Conservation (phyloP, 2,797 vertebrate species). For the Gadopsis bispinosus region DNA sequence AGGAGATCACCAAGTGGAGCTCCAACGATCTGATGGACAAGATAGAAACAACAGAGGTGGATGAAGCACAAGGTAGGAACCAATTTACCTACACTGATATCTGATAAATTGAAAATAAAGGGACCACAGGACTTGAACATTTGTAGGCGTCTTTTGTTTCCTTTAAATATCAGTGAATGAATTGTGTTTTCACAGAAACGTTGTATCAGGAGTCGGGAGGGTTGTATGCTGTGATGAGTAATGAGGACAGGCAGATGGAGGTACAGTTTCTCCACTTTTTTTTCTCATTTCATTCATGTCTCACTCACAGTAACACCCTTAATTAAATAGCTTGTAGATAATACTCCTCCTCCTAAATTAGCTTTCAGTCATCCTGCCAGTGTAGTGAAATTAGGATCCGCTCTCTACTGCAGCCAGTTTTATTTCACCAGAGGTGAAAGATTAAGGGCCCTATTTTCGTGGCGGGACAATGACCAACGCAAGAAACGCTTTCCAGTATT, state of each 20-base stretch:
- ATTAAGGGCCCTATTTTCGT: neutral
- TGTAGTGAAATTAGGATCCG: conserved; percentile 19
- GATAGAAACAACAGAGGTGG: conserved; percentile 90
- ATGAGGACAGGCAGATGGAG: conserved; percentile 90
- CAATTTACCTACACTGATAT: neutral
- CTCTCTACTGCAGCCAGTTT: neutral
- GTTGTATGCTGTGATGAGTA: conserved; percentile 85
- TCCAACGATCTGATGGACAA: conserved; percentile 99
- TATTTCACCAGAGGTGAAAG: conserved; percentile 17
- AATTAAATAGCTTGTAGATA: conserved; percentile 36
- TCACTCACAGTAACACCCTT: conserved; percentile 12
- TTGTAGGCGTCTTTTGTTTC: neutral
- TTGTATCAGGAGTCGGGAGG: conserved; percentile 87
- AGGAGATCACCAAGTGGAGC: conserved; percentile 97
- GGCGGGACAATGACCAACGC: neutral
- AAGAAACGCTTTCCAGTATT: no score
- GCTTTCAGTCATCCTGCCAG: conserved; percentile 22
- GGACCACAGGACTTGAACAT: neutral
- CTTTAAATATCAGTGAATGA: neutral
- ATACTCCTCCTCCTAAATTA: conserved; percentile 28
- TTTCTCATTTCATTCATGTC: conserved; percentile 12
- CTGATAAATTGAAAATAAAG: neutral
- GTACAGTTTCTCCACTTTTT: conserved; percentile 75
- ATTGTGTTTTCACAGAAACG: conserved; percentile 81
- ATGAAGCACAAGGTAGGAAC: conserved; percentile 89